phyloP scores from a whole-genome alignment of 2,113 vertebrate genomes.

The Numida meleagris region DNA sequence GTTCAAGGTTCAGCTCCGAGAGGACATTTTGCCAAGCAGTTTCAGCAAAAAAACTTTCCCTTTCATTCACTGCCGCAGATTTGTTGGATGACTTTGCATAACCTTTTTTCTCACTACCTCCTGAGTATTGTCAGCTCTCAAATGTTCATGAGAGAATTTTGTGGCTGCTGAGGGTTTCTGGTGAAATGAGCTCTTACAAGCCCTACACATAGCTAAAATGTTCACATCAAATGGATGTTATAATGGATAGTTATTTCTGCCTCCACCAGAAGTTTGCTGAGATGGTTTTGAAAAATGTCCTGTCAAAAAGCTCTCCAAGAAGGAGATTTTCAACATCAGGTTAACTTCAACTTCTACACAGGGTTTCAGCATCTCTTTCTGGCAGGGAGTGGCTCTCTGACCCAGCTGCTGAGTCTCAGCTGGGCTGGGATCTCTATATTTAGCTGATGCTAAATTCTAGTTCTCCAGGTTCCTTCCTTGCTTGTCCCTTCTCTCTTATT shows the following conservation, averaged over 20 bases:
- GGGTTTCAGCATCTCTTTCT: background rate
- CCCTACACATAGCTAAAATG: background rate
- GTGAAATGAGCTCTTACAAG: background rate
- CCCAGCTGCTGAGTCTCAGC: background rate
- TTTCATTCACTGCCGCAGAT: rapidly evolving
- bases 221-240: background rate
- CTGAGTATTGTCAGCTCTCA: background rate
- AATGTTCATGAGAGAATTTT: background rate
- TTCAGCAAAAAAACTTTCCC: background rate
- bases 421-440: background rate
- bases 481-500: background rate
- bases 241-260: background rate
- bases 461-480: background rate
- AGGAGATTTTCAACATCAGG: background rate
- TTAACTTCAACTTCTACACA: background rate
- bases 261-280: background rate
- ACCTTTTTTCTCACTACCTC: background rate
- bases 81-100: background rate
- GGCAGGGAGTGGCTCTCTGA: background rate
- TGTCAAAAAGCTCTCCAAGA: background rate
- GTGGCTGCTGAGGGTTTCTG: background rate
- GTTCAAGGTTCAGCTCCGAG: background rate
- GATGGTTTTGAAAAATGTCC: background rate
- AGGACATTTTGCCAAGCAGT: background rate
- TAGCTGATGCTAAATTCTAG: background rate